Base-by-base conservation (phyloP, 2,888 invertebrate genomes). In the Agriotes lineatus region DNA sequence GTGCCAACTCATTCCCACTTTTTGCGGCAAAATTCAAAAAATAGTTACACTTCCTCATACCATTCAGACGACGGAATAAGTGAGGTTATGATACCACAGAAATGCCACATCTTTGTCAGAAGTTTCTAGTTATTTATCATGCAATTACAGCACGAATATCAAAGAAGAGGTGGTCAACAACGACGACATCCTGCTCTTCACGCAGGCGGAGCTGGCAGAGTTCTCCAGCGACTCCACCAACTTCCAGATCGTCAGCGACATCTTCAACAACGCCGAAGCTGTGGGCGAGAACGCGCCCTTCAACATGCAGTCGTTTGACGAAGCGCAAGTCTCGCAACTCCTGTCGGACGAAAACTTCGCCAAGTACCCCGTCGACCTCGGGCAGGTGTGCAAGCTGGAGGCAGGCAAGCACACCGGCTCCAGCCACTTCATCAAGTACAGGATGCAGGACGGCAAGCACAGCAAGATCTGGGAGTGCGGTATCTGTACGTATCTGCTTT, bases 381-480 rank as follows among this genome's bases (percentile, higher is more conserved):
- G 60, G 6, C 33, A 60, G 9, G 18, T 71, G 2, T 54, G 45
- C 10, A 75, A 75, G 33, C 52, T 48, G 1, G 73, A 72, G 2
- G 59, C 60, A 16, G 72, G 66, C 30, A 86, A 88, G 25, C 1
- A 12, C 14, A 33, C 30, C 4, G 30, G 30, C 10, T 16, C 19
- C 10, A 1, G 9, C 1, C 91, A 91, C 78, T 90, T 88, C 76
- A 88, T 92, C 1, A 91, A 91, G 77, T 90, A 90, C 75, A 86
- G 91, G 42, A 87, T 91, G 74, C 85, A 89, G 52, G 89, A 91
- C 71, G 92, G 91, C 0, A 88, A 91, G 63, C 89, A 89, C 3
- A 85, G 90, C 33, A 92, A 91, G 79, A 86, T 91, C 1, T 93
- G 91, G 91, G 91, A 92, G 77, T 93, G 93, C 77, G 90, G 91